Conservation (phyloP, 2,888 invertebrate genomes). For the Erynnis tages region DNA sequence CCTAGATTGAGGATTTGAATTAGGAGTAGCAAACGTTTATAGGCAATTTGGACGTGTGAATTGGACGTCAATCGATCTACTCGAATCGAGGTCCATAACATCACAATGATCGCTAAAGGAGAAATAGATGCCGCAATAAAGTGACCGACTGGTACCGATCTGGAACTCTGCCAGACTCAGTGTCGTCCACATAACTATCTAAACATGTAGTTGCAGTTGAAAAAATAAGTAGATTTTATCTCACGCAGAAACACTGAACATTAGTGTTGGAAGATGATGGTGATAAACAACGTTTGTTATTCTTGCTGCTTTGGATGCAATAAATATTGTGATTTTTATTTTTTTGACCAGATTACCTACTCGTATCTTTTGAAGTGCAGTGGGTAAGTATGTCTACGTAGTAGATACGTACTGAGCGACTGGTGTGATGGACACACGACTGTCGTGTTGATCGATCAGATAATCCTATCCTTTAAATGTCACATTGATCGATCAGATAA, state of each 20-base stretch:
- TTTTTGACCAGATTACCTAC: too few species aligned
- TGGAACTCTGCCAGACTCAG: slow-evolving; percentile 49
- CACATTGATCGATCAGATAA: too few species aligned
- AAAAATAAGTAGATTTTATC: background rate
- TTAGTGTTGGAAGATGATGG: background rate
- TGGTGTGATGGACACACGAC: too few species aligned
- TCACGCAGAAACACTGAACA: background rate
- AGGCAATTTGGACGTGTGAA: background rate
- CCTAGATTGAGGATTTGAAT: too few species aligned
- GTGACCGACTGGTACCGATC: slow-evolving; percentile 43
- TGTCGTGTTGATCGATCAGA: too few species aligned
- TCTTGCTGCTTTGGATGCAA: background rate
- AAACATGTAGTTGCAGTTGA: background rate
- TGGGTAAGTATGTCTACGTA: background rate
- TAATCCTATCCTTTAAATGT: too few species aligned
- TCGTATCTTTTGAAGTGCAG: background rate
- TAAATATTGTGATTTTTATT: too few species aligned
- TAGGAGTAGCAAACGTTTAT: too few species aligned
- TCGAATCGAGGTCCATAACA: slow-evolving; percentile 31
- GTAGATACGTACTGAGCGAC: too few species aligned
- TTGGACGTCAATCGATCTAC: background rate
- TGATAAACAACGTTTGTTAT: background rate
- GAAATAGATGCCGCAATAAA: slow-evolving; percentile 48
- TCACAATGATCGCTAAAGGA: slow-evolving; percentile 44
- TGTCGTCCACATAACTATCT: background rate